Evolutionary conservation across 2,797 vertebrate species (phyloP), one percentile per base, ranked within the genome.

Genomic region (Garrulus glandarius): DNA sequence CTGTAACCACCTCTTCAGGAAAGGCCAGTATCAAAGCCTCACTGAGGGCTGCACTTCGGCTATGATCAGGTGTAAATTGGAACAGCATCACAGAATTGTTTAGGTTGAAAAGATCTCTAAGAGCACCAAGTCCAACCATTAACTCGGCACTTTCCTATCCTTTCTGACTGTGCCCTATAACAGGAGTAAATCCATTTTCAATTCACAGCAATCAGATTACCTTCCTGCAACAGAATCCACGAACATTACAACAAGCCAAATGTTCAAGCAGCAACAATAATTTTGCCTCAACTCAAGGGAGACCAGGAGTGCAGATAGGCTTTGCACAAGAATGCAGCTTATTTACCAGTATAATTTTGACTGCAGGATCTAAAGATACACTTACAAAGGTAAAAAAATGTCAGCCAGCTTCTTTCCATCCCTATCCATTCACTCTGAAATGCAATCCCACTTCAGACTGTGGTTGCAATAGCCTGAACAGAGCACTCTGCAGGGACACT

Each of bases 401-500:
- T 21, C 36, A 56, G n/a, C 43, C 49, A 68, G 29, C 49, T 77
- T 82, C 56, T 32, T 37, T 60, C 49, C 24, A 59, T 15, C 44
- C 34, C 39, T 18, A 57, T 34, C 34, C 4, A 13, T 46, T 71
- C 59, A 74, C 37, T 74, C 23, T 12, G 74, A 77, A 52, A 50
- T n/a, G 11, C 30, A 60, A 71, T 32, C 13, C 7, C 59, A 43
- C 47, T 61, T 47, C 59, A 74, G 50, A 60, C 49, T 47, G 16
- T 43, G 65, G 27, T 15, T 87, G 57, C 47, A 76, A 24, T 2
- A 52, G 15, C 9, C 9, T 46, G 19, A 68, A 29, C 4, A 84
- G 5, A 0, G 3, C 4, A 32, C 19, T 64, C 52, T 52, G 1
- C 0, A 6, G 78, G 46, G 63, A 63, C 20, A 21, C 7, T 84